phyloP scores from a whole-genome alignment of 2,888 invertebrate genomes.

The Philhelius pedissequus region DNA sequence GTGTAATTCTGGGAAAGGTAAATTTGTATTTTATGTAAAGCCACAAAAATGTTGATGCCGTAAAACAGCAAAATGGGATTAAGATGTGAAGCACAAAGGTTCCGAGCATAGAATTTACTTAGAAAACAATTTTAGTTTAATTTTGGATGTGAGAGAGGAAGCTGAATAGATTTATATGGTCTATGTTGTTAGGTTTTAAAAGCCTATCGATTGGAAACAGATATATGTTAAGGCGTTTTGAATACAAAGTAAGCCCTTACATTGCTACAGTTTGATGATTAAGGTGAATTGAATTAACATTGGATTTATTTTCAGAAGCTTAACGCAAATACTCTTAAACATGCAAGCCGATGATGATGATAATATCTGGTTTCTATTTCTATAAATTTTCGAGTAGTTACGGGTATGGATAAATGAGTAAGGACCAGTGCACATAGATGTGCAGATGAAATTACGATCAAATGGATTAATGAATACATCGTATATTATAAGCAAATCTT shows the following conservation, averaged over 20 bases:
- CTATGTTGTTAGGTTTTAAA: slow-evolving; percentile 2
- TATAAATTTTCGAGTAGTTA: not conserved
- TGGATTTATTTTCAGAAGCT: not conserved
- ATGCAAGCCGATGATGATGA: not conserved
- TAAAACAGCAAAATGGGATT: slow-evolving; percentile 14
- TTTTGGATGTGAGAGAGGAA: not conserved
- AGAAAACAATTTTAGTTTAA: not conserved
- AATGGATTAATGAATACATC: too few relatives aligned
- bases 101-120: not conserved
- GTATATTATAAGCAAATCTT: too few relatives aligned
- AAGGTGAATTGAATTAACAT: not conserved
- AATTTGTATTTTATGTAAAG: slow-evolving; percentile 25
- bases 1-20: not conserved
- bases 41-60: slow-evolving; percentile 23
- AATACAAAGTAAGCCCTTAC: not conserved
- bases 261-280: not conserved
- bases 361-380: not conserved
- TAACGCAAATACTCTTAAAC: not conserved
- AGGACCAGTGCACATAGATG: too few relatives aligned
- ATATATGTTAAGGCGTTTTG: not conserved
- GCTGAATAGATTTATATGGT: not conserved
- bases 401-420: too few relatives aligned
- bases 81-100: not conserved
- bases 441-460: too few relatives aligned
- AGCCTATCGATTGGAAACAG: not conserved